phyloP scores from a whole-genome alignment of 1,140 invertebrate species.

The Drosophila lacteicornis region DNA sequence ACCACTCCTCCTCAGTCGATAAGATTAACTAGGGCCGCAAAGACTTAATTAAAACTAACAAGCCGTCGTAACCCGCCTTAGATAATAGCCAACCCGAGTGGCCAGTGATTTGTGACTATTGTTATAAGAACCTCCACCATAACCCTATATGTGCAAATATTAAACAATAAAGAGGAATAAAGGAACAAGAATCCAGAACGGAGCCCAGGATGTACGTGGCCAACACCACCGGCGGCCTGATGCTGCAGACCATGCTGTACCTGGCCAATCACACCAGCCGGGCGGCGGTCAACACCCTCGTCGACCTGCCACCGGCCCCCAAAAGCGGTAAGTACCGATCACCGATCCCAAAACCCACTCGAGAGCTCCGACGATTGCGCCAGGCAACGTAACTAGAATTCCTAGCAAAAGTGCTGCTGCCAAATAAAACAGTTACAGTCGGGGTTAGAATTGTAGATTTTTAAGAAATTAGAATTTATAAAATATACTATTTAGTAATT shows the following conservation, averaged over 20 bases:
- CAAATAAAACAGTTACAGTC: background rate
- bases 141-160: background rate
- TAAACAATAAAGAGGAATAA: background rate
- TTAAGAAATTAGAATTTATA: background rate
- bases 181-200: background rate
- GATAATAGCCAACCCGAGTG: constrained; percentile 33
- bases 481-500: no score
- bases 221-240: constrained; percentile 79
- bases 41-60: constrained; percentile 57
- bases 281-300: constrained; percentile 76
- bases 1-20: constrained; percentile 33
- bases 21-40: constrained; percentile 56
- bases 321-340: constrained; percentile 76
- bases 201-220: constrained; percentile 70
- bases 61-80: constrained; percentile 26
- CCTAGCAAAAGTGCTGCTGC: background rate
- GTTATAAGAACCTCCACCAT: background rate
- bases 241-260: constrained; percentile 84
- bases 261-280: constrained; percentile 82
- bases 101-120: constrained; percentile 24
- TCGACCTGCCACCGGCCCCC: constrained; percentile 76
- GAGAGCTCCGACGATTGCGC: background rate
- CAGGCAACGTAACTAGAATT: background rate
- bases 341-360: background rate
- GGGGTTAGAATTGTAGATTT: background rate